phyloP scores from a whole-genome alignment of 2,888 invertebrate species.

The Galerucella nymphaeae region DNA sequence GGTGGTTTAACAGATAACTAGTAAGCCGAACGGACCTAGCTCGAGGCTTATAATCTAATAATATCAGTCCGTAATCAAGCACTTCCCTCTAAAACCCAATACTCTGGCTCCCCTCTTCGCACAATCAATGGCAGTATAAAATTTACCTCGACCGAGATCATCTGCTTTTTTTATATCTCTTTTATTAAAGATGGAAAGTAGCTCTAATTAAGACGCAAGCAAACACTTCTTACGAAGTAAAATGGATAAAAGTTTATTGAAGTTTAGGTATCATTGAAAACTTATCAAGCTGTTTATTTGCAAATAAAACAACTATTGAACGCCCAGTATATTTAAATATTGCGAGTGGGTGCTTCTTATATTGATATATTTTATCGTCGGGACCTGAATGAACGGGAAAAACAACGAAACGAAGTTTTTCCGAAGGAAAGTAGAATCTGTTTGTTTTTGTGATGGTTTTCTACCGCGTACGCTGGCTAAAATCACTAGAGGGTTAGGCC shows the following conservation, averaged over 20 bases:
- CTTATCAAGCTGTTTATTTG: too few relatives aligned
- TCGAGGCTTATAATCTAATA: constrained; percentile 59
- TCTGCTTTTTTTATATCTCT: constrained; percentile 3
- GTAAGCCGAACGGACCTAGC: constrained; percentile 49
- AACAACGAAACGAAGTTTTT: constrained; percentile 51
- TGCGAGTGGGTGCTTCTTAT: constrained; percentile 4
- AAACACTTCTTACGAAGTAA: neutral
- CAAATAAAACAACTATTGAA: too few relatives aligned
- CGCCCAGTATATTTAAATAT: too few relatives aligned
- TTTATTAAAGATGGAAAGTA: constrained; percentile 2
- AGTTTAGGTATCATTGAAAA: neutral
- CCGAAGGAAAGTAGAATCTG: constrained; percentile 42
- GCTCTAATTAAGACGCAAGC: neutral
- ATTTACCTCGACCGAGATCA: constrained; percentile 14
- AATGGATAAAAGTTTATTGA: neutral
- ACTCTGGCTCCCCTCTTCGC: constrained; percentile 28
- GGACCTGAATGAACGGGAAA: constrained; percentile 53
- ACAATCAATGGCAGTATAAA: constrained; percentile 18
- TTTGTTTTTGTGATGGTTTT: constrained; percentile 44
- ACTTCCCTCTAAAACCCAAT: constrained; percentile 44
- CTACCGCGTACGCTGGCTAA: constrained; percentile 34
- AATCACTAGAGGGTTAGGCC: constrained; percentile 27
- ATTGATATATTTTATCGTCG: constrained; percentile 47
- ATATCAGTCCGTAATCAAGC: constrained; percentile 60
- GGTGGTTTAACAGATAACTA: constrained; percentile 47